Conservation (phyloP, 2,797 vertebrate species). For the Natrix natrix region DNA sequence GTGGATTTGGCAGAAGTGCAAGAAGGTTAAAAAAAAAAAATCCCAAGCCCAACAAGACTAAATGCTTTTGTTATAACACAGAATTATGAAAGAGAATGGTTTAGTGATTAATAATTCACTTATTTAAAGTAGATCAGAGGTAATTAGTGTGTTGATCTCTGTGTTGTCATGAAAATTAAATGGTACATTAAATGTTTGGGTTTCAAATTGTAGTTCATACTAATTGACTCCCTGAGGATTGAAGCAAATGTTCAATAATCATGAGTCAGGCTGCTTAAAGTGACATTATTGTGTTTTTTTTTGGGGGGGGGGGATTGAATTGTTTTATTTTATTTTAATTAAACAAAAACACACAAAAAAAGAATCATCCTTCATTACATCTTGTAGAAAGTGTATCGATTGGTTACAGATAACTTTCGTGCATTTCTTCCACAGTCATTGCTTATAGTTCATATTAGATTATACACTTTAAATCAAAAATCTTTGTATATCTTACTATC, state of each 20-base stretch:
- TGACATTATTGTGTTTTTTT: background rate
- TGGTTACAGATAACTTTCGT: too few species aligned
- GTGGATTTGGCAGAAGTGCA: slow-evolving; percentile 14
- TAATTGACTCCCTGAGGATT: slow-evolving; percentile 24
- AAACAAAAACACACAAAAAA: too few species aligned
- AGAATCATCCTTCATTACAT: too few species aligned
- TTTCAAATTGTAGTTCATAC: background rate
- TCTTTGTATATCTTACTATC: too few species aligned
- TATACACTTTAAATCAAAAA: too few species aligned
- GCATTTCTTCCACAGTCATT: too few species aligned
- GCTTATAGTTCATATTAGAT: too few species aligned
- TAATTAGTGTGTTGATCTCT: slow-evolving; percentile 7
- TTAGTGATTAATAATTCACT: slow-evolving; percentile 34
- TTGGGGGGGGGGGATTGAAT: too few species aligned
- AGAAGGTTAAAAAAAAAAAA: slow-evolving; percentile 33
- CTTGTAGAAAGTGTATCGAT: too few species aligned
- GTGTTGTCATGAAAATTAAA: slow-evolving; percentile 22
- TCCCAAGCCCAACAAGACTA: slow-evolving; percentile 23
- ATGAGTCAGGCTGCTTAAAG: slow-evolving; percentile 22
- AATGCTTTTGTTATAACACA: slow-evolving; percentile 5
- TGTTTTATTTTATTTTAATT: too few species aligned
- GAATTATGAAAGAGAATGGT: background rate
- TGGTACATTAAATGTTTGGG: background rate
- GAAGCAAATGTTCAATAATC: background rate
- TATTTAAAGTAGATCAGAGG: slow-evolving; percentile 26